These are phyloP conservation scores for Leptodactylus fallax DNA, from an alignment of 2,797 vertebrate genomes.

Conservation along the genomic window DNA sequence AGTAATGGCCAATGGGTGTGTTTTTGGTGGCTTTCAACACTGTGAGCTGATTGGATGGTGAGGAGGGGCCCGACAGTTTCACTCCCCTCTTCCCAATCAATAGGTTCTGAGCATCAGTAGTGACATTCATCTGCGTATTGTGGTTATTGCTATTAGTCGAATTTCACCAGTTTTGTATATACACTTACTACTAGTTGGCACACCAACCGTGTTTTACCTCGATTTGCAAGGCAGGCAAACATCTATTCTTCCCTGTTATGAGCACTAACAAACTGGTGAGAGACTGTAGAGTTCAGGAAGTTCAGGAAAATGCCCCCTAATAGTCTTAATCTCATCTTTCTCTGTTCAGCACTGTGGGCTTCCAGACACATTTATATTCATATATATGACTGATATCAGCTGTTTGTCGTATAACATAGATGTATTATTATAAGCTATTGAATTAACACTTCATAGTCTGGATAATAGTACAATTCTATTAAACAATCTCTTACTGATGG, in stretches of 20 bases:
- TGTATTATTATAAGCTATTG: neutral
- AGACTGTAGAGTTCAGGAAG: no score
- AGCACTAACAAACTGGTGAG: neutral
- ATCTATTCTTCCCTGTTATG: neutral
- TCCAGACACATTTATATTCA: neutral
- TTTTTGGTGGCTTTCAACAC: neutral
- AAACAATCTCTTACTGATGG: neutral
- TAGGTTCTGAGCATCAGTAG: neutral
- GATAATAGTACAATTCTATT: neutral
- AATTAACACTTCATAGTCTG: neutral
- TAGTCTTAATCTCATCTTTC: neutral
- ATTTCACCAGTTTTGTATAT: neutral
- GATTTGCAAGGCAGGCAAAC: neutral
- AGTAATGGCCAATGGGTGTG: neutral
- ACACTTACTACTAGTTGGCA: neutral
- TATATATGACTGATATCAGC: no score
- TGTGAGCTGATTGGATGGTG: neutral
- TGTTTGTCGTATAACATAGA: neutral
- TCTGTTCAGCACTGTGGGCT: neutral
- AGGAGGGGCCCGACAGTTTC: neutral
- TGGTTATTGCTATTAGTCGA: neutral
- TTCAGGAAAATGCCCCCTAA: no score
- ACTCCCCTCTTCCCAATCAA: neutral
- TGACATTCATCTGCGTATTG: neutral
- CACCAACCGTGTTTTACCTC: no score